These are phyloP conservation scores for Cinclus mexicanus DNA, from an alignment of 2,113 vertebrate genomes.

Conservation along the genomic window DNA sequence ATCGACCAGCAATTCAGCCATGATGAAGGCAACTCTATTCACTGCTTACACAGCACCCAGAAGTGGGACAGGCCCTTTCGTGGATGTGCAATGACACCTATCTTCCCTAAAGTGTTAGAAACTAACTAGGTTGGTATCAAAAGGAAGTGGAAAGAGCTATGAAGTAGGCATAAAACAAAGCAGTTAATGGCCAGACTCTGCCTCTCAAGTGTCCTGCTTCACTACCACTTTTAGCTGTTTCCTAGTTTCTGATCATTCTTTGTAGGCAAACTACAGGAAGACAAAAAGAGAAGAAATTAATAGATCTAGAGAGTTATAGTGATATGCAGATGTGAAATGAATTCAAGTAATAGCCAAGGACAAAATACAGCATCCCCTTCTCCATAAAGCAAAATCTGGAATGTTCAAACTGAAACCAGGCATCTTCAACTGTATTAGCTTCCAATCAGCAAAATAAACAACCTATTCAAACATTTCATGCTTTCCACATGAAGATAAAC, in stretches of 20 bases:
- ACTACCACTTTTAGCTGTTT: not conserved
- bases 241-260: not conserved
- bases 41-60: not conserved
- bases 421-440: slow-evolving; percentile 55
- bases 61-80: not conserved
- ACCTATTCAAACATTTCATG: slow-evolving; percentile 58
- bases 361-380: not conserved
- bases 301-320: not conserved
- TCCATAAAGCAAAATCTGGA: not conserved
- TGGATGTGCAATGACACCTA: not conserved
- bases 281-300: not conserved
- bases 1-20: not conserved
- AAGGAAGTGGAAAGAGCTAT: not conserved
- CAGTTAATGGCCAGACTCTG: not conserved
- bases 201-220: not conserved
- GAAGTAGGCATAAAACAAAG: not conserved
- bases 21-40: not conserved
- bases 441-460: slow-evolving; percentile 73
- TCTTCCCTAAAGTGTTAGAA: not conserved
- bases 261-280: not conserved
- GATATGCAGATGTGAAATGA: not conserved
- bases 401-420: slow-evolving; percentile 24
- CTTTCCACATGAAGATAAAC: slow-evolving; percentile 69
- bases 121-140: not conserved
- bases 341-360: slow-evolving; percentile 5